Percentiles rank a stretch among this genome's conserved stretches.
phyloP scores from a whole-genome alignment of 2,797 vertebrate species.

The Rachycentron canadum region DNA sequence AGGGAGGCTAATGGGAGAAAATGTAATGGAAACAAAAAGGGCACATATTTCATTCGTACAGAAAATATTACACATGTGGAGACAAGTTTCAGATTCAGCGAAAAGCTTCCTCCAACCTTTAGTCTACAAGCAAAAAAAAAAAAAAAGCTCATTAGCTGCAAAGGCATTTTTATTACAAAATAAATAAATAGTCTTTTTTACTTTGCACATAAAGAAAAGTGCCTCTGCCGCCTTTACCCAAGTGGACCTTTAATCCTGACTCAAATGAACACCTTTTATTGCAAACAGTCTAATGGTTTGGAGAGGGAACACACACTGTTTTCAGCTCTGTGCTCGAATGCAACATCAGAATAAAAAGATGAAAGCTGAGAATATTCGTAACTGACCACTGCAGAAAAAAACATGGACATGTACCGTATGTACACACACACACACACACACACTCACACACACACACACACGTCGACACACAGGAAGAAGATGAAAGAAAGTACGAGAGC shows the following conservation, averaged over 20 bases:
- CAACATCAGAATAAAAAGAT: constrained; percentile 20
- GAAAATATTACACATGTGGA: neutral
- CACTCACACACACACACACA: neutral
- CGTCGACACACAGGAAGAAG: neutral
- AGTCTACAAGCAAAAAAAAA: constrained; percentile 10
- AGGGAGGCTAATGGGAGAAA: constrained; percentile 88
- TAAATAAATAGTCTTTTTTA: constrained; percentile 33
- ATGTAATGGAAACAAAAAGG: neutral
- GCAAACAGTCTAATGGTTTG: constrained; percentile 41
- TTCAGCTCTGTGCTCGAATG: constrained; percentile 7
- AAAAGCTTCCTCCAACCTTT: constrained; percentile 18
- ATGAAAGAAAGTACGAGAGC: neutral
- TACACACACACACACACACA: neutral
- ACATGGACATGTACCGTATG: neutral
- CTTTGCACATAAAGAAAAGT: constrained; percentile 42
- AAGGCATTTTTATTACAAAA: constrained; percentile 38
- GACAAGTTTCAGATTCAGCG: neutral
- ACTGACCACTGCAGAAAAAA: neutral
- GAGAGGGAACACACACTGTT: constrained; percentile 6
- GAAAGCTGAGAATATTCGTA: neutral
- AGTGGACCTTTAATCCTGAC: constrained; percentile 54
- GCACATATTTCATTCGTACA: neutral
- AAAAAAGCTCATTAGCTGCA: constrained; percentile 44
- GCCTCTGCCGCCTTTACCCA: constrained; percentile 13
- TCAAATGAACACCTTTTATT: constrained; percentile 43